A percentile compares a stretch with the other conserved stretches of the same genome.
Evolutionary conservation across 1,140 invertebrate species (phyloP).

Genomic region (Drosophila arizonae): DNA sequence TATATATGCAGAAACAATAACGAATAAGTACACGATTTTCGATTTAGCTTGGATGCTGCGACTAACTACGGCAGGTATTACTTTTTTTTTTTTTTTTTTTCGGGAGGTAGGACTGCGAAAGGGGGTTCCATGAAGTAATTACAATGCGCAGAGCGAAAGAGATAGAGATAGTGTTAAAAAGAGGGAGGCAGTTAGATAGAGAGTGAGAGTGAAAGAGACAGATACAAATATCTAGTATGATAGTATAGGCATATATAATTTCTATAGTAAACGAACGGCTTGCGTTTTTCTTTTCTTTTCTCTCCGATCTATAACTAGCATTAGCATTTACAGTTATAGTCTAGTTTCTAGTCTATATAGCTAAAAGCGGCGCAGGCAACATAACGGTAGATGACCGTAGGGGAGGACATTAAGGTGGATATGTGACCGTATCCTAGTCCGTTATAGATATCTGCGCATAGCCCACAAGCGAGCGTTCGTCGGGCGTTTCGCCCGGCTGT

Average conservation of each 20-base stretch:
- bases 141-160: constrained; percentile 59
- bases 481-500: constrained; percentile 91
- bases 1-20: constrained; percentile 55
- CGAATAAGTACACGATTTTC: constrained; percentile 76
- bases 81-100: neutral
- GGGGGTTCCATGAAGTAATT: constrained; percentile 60
- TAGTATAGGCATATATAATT: constrained; percentile 29
- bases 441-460: constrained; percentile 98
- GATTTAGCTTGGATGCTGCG: constrained; percentile 59
- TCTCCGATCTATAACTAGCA: constrained; percentile 67
- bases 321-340: constrained; percentile 58
- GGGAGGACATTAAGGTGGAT: neutral
- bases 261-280: constrained; percentile 70
- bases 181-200: neutral
- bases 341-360: constrained; percentile 61
- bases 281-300: constrained; percentile 36
- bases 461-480: constrained; percentile 97
- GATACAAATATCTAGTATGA: constrained; percentile 1
- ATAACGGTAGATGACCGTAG: constrained; percentile 30
- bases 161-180: neutral
- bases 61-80: constrained; percentile 50
- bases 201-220: constrained; percentile 7
- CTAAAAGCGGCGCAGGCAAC: constrained; percentile 57
- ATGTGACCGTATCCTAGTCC: constrained; percentile 85
- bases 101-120: constrained; percentile 25